Evolutionary conservation across 1,140 invertebrate genomes (phyloP).

Genomic region (Doryteuthis pealeii): DNA sequence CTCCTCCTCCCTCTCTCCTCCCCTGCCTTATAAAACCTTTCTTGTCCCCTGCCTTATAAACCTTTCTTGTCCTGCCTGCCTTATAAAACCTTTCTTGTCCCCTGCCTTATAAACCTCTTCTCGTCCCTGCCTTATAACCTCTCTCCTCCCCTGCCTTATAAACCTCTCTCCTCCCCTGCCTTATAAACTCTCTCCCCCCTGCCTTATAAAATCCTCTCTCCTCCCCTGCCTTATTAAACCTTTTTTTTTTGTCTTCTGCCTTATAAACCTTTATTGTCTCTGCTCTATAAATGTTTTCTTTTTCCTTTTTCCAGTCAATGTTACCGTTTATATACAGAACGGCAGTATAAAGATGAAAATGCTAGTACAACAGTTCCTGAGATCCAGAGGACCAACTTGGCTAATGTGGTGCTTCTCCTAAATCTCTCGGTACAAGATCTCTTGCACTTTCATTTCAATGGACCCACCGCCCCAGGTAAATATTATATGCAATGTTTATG

Average conservation of each 20-base stretch:
- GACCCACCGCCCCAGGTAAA: conserved; percentile 91
- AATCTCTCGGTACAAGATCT: conserved; percentile 96
- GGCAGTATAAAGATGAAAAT: conserved; percentile 97
- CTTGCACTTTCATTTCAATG: conserved; percentile 98
- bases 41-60: too few relatives aligned
- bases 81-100: not conserved
- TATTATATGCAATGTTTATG: not conserved
- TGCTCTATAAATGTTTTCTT: not conserved
- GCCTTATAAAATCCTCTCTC: not conserved
- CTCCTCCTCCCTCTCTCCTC: too few relatives aligned
- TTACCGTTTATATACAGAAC: conserved; percentile 91
- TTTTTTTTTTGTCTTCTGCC: too few relatives aligned
- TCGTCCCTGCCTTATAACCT: not conserved
- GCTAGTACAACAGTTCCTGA: conserved; percentile 91
- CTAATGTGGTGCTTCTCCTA: conserved; percentile 94
- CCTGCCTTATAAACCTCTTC: too few relatives aligned
- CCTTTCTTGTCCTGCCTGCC: not conserved
- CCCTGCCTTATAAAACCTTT: too few relatives aligned
- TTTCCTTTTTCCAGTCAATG: conserved; percentile 66
- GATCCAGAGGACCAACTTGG: conserved; percentile 97
- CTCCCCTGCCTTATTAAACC: too few relatives aligned
- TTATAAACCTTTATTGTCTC: too few relatives aligned
- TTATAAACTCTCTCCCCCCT: too few relatives aligned
- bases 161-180: not conserved
- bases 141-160: not conserved